Evolutionary conservation across 2,888 invertebrate species (phyloP), one percentile per base, ranked within the genome.

Genomic region (Dicyrtoma fusca): DNA sequence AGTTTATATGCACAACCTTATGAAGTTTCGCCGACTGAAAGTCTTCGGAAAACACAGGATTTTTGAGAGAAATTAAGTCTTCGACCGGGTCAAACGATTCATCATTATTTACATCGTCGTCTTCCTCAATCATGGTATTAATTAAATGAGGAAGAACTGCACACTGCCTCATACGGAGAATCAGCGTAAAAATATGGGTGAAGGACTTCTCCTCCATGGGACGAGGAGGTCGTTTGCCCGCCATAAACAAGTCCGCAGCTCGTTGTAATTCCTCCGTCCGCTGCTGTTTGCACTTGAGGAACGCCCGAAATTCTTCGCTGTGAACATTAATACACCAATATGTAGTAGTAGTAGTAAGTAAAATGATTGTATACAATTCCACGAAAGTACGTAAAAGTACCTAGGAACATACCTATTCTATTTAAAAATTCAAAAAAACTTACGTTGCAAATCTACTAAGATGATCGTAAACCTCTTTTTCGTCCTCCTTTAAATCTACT

Each of bases 121-220:
- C 83, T 57, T 84, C 82, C n/a, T 84, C 82, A 25, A 85, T 83
- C 83, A 89, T 89, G 72, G 87, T 83, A 81, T 88, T 87, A 79
- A 95, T 92, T 17, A 97, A 87, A 0, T 90, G 90, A 34, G 95
- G 91, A 85, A 97, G 96, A 82, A 93, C 92, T 82, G 94, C 94
- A 73, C 93, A 89, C 83, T 98, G 97, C 0, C 97, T 87, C 73
- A 97, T 84, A 13, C 97, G 87, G 70, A 97, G 84, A 14, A 97
- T 83, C 1, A 96, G 85, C 0, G 95, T 91, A 77, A 97, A 84
- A 83, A 94, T 91, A 84, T 88, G 85, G 74, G 87, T 86, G 5
- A 87, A 83, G 76, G 86, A 86, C 23, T 73, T 70, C 11, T 82
- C 82, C 74, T 74, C 71, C 83, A 84, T 72, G 21, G 81, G 69